These are phyloP conservation scores for Trichonephila clavata DNA, from an alignment of 1,140 invertebrate species.

Conservation along the genomic window DNA sequence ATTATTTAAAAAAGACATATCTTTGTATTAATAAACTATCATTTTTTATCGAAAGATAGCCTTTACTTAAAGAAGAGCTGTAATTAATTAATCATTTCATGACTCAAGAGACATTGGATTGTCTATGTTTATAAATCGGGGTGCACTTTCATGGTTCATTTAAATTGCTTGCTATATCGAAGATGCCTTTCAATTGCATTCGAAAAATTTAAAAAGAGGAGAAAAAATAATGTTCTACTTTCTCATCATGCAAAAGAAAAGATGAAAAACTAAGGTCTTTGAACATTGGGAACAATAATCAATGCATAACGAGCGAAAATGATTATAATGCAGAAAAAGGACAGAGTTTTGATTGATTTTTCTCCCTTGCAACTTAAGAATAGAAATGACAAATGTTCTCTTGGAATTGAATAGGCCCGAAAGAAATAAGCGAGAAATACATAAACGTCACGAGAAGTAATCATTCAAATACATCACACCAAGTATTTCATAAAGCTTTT, in stretches of 20 bases:
- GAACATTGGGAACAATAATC: slow-evolving; percentile 39
- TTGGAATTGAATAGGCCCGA: slow-evolving; percentile 48
- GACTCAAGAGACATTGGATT: background rate
- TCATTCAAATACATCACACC: slow-evolving; percentile 67
- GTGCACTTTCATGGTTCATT: slow-evolving; percentile 19
- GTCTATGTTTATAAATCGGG: slow-evolving; percentile 16
- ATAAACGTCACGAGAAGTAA: slow-evolving; percentile 67
- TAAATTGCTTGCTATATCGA: background rate
- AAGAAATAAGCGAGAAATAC: slow-evolving; percentile 70
- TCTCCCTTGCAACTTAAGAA: slow-evolving; percentile 47
- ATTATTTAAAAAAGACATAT: too few relatives aligned
- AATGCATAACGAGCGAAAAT: slow-evolving; percentile 49
- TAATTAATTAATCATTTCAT: background rate
- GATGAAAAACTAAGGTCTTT: background rate
- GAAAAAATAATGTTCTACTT: background rate
- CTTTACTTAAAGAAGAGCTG: background rate
- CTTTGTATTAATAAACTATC: too few relatives aligned
- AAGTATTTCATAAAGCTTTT: slow-evolving; percentile 63
- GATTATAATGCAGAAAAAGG: slow-evolving; percentile 62
- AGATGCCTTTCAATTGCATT: background rate
- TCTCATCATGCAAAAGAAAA: slow-evolving; percentile 5
- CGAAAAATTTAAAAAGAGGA: background rate
- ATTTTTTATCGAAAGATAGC: too few relatives aligned
- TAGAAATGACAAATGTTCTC: slow-evolving; percentile 65
- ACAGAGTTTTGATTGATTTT: slow-evolving; percentile 63